Conservation (phyloP, 2,888 invertebrate genomes). For the Caenorhabditis sp. region DNA sequence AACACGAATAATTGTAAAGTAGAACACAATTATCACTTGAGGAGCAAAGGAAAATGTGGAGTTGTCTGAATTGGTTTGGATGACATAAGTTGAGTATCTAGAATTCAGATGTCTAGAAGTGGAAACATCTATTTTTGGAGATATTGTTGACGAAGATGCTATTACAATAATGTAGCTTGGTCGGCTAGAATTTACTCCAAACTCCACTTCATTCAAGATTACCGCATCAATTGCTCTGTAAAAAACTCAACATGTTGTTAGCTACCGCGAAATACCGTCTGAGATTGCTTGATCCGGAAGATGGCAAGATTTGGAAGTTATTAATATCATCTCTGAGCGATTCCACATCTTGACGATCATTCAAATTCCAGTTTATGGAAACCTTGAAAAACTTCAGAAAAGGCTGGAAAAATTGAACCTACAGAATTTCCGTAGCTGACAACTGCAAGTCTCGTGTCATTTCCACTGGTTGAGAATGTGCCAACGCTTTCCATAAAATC, state of each 20-base stretch:
- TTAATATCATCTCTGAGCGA: slow-evolving; percentile 16
- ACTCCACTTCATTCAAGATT: slow-evolving; percentile 38
- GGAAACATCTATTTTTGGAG: slow-evolving; percentile 40
- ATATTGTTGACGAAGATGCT: slow-evolving; percentile 22
- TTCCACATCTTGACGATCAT: slow-evolving; percentile 17
- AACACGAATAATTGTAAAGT: background rate
- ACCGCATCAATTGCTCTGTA: slow-evolving; percentile 48
- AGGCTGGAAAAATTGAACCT: background rate
- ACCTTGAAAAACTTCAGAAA: background rate
- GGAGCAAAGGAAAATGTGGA: slow-evolving; percentile 19
- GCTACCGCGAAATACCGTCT: slow-evolving; percentile 13
- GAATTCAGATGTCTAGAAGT: slow-evolving; percentile 47
- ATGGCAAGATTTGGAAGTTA: slow-evolving; percentile 10
- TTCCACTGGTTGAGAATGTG: slow-evolving; percentile 35
- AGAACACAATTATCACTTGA: slow-evolving; percentile 2
- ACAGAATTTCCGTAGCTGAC: slow-evolving; percentile 35
- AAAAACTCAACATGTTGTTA: background rate
- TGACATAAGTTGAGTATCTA: slow-evolving; percentile 53
- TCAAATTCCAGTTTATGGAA: slow-evolving; percentile 10
- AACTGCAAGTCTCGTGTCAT: slow-evolving; percentile 42
- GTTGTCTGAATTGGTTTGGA: slow-evolving; percentile 22
- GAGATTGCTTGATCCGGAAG: slow-evolving; percentile 20
- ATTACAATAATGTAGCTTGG: slow-evolving; percentile 43
- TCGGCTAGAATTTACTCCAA: slow-evolving; percentile 36
- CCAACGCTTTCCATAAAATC: slow-evolving; percentile 37